These are phyloP conservation scores for Ridgeia piscesae DNA, from an alignment of 1,140 invertebrate species.

Conservation along the genomic window DNA sequence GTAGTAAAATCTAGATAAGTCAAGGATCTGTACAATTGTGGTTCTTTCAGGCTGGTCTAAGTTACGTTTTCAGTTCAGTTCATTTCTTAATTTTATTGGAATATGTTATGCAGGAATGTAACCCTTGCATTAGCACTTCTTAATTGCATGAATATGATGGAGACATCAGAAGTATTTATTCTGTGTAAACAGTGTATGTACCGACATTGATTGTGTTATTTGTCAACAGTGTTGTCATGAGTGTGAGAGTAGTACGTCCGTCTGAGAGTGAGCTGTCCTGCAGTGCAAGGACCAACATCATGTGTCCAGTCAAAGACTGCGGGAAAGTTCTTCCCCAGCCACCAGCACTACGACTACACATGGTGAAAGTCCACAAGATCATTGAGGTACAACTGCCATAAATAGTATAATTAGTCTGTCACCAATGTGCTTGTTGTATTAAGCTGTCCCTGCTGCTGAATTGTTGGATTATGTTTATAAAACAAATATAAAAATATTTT, in stretches of 20 bases:
- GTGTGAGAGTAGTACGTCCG: not conserved
- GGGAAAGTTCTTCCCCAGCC: not conserved
- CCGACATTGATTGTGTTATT: not conserved
- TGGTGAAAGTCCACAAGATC: constrained; percentile 8
- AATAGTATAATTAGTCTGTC: too few relatives aligned
- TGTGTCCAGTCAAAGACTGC: constrained; percentile 12
- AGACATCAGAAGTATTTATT: not conserved
- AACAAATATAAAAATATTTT: too few relatives aligned
- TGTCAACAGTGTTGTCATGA: not conserved
- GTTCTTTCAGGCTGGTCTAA: too few relatives aligned
- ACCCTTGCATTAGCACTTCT: not conserved
- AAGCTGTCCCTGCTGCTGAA: too few relatives aligned
- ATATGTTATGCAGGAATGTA: not conserved
- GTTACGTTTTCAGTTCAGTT: too few relatives aligned
- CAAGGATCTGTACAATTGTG: too few relatives aligned
- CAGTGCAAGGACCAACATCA: not conserved
- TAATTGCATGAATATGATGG: not conserved
- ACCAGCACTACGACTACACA: not conserved
- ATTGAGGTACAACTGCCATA: not conserved
- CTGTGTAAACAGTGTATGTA: not conserved
- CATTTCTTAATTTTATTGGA: not conserved
- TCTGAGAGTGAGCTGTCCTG: not conserved
- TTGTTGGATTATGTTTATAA: too few relatives aligned
- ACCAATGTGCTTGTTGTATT: too few relatives aligned
- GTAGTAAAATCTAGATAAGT: too few relatives aligned